These are phyloP conservation scores for Acronicta aceris DNA, from an alignment of 2,888 invertebrate species.

Conservation along the genomic window DNA sequence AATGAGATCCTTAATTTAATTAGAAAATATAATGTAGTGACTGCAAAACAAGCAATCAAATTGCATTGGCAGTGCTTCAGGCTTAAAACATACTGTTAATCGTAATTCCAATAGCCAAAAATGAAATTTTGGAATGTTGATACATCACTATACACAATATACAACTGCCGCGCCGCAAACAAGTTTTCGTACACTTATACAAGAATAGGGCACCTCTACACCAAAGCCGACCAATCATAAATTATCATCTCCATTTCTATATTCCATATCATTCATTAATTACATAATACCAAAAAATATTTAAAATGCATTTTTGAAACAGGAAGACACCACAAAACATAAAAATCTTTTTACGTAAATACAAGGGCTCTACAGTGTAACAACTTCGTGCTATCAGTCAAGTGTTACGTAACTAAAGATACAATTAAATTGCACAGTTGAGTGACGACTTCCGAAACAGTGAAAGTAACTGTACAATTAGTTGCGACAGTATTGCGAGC, in stretches of 20 bases:
- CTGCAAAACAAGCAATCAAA: constrained; percentile 58
- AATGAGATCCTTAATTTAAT: constrained; percentile 63
- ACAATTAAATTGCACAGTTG: constrained; percentile 37
- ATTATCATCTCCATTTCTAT: not conserved
- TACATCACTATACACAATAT: constrained; percentile 42
- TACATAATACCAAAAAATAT: not conserved
- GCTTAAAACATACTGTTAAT: constrained; percentile 46
- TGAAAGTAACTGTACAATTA: constrained; percentile 47
- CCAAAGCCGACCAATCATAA: constrained; percentile 15
- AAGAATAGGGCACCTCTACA: constrained; percentile 35
- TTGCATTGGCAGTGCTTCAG: constrained; percentile 61
- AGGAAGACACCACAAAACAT: constrained; percentile 24
- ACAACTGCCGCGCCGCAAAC: constrained; percentile 30
- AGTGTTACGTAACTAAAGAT: constrained; percentile 39
- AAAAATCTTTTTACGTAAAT: constrained; percentile 7
- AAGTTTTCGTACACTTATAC: constrained; percentile 18
- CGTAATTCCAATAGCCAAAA: constrained; percentile 48
- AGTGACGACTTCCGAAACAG: constrained; percentile 36
- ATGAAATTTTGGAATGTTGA: constrained; percentile 59
- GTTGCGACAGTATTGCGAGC: constrained; percentile 39
- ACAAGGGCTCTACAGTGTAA: constrained; percentile 3
- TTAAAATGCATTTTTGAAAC: not conserved
- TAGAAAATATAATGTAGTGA: constrained; percentile 55
- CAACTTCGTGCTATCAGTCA: constrained; percentile 2
- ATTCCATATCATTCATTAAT: too few relatives aligned